A percentile compares a stretch with the other conserved stretches of the same genome.
phyloP scores from a whole-genome alignment of 1,140 invertebrate species.

The Hypsibius dujardini region DNA sequence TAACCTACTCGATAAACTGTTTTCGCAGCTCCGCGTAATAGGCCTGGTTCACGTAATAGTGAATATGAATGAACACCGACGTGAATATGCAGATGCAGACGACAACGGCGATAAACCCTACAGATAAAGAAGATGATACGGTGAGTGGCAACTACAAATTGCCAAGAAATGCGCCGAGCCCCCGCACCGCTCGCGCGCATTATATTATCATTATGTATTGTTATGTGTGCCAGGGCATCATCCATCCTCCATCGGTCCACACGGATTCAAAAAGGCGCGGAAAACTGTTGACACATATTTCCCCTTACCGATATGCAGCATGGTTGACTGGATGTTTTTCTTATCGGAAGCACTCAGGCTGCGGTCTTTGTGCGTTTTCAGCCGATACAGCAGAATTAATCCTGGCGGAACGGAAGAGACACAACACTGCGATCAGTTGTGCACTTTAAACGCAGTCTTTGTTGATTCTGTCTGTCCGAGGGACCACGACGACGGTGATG shows the following conservation, averaged over 20 bases:
- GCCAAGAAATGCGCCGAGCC: too few relatives aligned
- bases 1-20: constrained; percentile 1
- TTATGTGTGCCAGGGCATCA: background rate
- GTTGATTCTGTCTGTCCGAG: too few relatives aligned
- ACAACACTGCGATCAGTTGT: too few relatives aligned
- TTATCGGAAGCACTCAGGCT: background rate
- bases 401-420: background rate
- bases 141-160: background rate
- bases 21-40: background rate
- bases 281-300: constrained; percentile 2
- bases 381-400: background rate
- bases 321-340: background rate
- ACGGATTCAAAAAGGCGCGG: too few relatives aligned
- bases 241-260: too few relatives aligned
- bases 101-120: background rate
- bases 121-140: background rate
- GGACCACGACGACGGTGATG: background rate
- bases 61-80: constrained; percentile 1
- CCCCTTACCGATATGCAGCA: constrained; percentile 16
- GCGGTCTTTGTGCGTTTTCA: background rate
- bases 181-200: too few relatives aligned
- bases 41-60: background rate
- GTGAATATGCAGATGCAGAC: constrained; percentile 2
- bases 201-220: too few relatives aligned
- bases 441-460: too few relatives aligned